Evolutionary conservation across 2,113 vertebrate genomes (phyloP), one percentile per base, ranked within the genome.

Genomic region (Neogobius melanostomus): DNA sequence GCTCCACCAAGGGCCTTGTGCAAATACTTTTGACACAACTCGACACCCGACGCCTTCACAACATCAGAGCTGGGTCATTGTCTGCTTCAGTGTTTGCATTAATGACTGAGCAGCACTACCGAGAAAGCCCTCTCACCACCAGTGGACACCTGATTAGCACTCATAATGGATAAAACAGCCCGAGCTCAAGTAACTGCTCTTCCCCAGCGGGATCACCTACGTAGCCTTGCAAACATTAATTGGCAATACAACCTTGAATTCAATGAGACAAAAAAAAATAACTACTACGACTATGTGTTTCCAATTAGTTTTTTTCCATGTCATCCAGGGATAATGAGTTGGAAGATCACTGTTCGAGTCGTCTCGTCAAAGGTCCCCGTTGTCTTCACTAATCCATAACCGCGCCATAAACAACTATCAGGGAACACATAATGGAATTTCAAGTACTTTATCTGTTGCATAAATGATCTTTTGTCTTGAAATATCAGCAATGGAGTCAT

Each of bases 161-260:
- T 64, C 72, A 75, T 82, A 86, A 88, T 80, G 66, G 42, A 82
- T 62, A 82, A 81, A 83, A 80, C 84, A 81, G 70, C 69, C 68
- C 77, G 72, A 87, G 69, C 68, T 71, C 64, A 76, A 80, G 63
- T 66, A 69, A 64, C 71, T 77, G 10, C 28, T 78, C 70, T 78
- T 66, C 57, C 49, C 80, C 76, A 57, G 62, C n/a, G 73, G 69
- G 78, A 77, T 79, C 67, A 78, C 72, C 79, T 72, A 76, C 66
- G 79, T 83, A 53, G 68, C 70, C 81, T 72, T 75, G 57, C 78
- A 86, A 77, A 86, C 70, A 73, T 75, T 87, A 87, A 88, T 88
- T 89, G 82, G 66, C 48, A 16, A 73, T 44, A 69, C 64, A 72
- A 84, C 87, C 85, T 87, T 87, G 86, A 80, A 77, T 75, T 54